A percentile compares a stretch with the other conserved stretches of the same genome.
phyloP scores from a whole-genome alignment of 1,140 invertebrate species.

The Pristionchus pacificus region DNA sequence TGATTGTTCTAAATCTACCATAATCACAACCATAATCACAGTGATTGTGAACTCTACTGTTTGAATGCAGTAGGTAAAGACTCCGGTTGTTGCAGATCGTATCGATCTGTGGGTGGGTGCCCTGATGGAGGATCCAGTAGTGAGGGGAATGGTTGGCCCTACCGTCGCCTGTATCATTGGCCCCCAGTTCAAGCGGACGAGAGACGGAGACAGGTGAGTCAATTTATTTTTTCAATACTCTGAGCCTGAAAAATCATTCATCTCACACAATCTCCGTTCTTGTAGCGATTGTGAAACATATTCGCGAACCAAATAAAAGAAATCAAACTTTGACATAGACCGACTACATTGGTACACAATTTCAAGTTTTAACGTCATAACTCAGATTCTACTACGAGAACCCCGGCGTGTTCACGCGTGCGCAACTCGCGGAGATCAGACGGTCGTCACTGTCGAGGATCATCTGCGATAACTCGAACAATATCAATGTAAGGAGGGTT shows the following conservation, averaged over 20 bases:
- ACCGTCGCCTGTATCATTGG: constrained; percentile 90
- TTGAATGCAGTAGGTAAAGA: neutral
- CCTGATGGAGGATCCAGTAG: constrained; percentile 52
- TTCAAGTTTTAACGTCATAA: constrained; percentile 8
- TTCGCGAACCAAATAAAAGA: too few species aligned
- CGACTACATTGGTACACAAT: constrained; percentile 20
- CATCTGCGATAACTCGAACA: constrained; percentile 75
- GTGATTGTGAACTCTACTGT: neutral
- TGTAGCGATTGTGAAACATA: neutral
- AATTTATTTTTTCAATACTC: neutral
- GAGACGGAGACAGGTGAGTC: constrained; percentile 65
- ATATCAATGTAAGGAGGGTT: constrained; percentile 59
- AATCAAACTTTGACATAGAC: too few species aligned
- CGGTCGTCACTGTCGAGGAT: constrained; percentile 69
- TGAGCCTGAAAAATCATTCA: constrained; percentile 23
- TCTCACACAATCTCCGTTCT: neutral
- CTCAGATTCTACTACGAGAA: constrained; percentile 87
- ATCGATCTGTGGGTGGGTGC: constrained; percentile 55
- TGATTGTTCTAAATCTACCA: too few species aligned
- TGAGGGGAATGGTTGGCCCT: constrained; percentile 62
- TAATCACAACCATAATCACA: too few species aligned
- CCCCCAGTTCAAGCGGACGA: constrained; percentile 75
- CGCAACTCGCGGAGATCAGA: constrained; percentile 70
- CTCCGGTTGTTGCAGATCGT: constrained; percentile 42
- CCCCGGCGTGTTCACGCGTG: constrained; percentile 73